Percentiles rank a stretch among this genome's conserved stretches.
Conservation (phyloP, 2,113 vertebrate genomes). For the Dissostichus mawsoni region DNA sequence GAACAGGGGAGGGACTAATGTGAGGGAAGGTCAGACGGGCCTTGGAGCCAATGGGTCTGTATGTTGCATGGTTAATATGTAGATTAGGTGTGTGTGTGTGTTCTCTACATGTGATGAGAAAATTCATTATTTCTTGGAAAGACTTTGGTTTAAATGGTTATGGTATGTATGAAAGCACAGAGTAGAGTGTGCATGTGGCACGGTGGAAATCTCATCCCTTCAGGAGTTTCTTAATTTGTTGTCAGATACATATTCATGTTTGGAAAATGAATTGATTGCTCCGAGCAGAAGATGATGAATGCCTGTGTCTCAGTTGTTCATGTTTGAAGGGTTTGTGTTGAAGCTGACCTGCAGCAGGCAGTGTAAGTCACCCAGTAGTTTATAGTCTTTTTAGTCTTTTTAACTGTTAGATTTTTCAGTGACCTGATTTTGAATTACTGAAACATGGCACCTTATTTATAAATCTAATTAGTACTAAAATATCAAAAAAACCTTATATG, state of each 20-base stretch:
- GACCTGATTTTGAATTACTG: not conserved
- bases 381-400: not conserved
- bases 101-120: constrained; percentile 20
- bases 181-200: not conserved
- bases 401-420: not conserved
- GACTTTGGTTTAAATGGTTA: constrained; percentile 5
- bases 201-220: not conserved
- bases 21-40: constrained; percentile 79
- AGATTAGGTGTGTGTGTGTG: constrained; percentile 30
- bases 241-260: constrained; percentile 43
- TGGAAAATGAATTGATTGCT: constrained; percentile 14
- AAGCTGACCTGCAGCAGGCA: not conserved
- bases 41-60: constrained; percentile 58
- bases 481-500: too few species aligned
- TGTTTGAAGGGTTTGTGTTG: constrained; percentile 6
- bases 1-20: constrained; percentile 55
- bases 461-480: too few species aligned
- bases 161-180: not conserved
- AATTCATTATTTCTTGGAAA: constrained; percentile 26
- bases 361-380: not conserved
- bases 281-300: constrained; percentile 18
- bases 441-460: not conserved
- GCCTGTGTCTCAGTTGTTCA: not conserved
- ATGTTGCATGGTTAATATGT: constrained; percentile 49
- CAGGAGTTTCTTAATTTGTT: constrained; percentile 34